Evolutionary conservation across 2,888 invertebrate species (phyloP).

Genomic region (Mesorhabditis belari): DNA sequence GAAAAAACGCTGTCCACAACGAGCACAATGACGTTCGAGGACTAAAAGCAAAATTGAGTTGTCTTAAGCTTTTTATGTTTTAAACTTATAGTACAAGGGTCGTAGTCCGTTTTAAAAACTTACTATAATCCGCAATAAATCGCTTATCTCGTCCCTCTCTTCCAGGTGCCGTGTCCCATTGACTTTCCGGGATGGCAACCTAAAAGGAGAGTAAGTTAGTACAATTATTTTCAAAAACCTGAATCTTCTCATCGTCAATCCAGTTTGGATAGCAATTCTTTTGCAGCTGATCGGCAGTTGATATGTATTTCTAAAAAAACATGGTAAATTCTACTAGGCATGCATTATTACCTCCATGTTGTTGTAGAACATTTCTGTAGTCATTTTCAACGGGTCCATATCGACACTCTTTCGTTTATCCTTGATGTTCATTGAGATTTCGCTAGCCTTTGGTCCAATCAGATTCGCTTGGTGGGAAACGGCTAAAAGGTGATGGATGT

Average conservation of each 20-base stretch:
- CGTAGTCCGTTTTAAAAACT: neutral
- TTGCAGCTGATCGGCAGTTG: neutral
- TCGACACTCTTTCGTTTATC: too few species aligned
- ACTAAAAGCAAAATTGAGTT: neutral
- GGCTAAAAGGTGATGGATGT: too few species aligned
- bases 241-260: too few species aligned
- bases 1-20: neutral
- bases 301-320: neutral
- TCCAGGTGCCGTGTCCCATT: neutral
- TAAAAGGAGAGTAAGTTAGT: neutral
- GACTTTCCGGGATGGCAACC: neutral
- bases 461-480: too few species aligned
- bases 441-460: too few species aligned
- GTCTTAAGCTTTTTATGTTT: neutral
- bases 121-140: neutral
- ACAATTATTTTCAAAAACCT: too few species aligned
- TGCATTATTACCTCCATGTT: too few species aligned
- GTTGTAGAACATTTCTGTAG: too few species aligned
- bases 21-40: neutral
- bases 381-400: too few species aligned
- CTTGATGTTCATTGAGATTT: too few species aligned
- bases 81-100: neutral
- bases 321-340: too few species aligned
- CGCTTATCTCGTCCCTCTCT: neutral
- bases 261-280: neutral